Percentiles rank a stretch among this genome's conserved stretches.
Evolutionary conservation across 2,797 vertebrate genomes (phyloP).

Genomic region (Capromys pilorides): DNA sequence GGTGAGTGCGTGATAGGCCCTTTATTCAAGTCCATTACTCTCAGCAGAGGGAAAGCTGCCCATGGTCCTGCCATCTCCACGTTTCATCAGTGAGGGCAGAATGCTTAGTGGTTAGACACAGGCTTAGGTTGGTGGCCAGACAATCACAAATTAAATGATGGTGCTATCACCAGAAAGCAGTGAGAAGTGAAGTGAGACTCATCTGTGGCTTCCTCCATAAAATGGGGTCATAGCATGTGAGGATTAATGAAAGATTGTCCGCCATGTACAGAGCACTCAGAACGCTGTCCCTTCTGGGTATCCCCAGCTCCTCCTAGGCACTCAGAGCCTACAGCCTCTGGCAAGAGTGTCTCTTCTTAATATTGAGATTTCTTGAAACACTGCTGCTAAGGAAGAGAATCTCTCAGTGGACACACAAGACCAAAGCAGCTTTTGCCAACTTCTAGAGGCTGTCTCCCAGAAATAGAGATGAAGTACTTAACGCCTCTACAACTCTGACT

Average conservation of each 20-base stretch:
- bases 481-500: background rate
- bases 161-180: background rate
- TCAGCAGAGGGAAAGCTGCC: background rate
- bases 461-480: background rate
- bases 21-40: background rate
- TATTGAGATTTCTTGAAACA: background rate
- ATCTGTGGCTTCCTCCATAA: background rate
- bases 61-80: rapidly evolving
- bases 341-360: background rate
- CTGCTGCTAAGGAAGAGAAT: background rate
- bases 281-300: background rate
- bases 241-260: background rate
- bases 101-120: background rate
- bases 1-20: background rate
- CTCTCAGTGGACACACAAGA: background rate
- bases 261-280: background rate
- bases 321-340: background rate
- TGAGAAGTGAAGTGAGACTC: background rate
- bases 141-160: background rate
- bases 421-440: background rate
- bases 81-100: background rate
- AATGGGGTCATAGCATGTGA: background rate
- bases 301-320: background rate
- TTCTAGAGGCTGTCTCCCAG: background rate
- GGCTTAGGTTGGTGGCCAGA: background rate